A percentile compares a stretch with the other conserved stretches of the same genome.
Evolutionary conservation across 2,888 invertebrate genomes (phyloP).

Genomic region (Ennomos fuscantarius): DNA sequence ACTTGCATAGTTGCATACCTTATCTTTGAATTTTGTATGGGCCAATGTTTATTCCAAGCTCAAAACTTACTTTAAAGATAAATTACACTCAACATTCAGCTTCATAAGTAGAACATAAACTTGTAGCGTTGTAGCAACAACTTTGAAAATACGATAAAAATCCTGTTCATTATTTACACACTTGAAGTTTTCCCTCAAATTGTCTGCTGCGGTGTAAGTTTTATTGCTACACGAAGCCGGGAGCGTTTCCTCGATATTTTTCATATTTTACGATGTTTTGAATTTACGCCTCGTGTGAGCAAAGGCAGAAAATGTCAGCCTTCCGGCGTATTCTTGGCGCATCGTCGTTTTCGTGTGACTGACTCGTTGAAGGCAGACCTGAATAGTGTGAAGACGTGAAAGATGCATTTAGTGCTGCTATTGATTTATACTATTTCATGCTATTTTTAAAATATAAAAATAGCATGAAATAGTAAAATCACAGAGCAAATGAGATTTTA

Average conservation of each 20-base stretch:
- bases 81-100: slow-evolving; percentile 16
- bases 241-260: slow-evolving; percentile 66
- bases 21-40: background rate
- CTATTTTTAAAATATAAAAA: too few species aligned
- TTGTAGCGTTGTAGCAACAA: slow-evolving; percentile 24
- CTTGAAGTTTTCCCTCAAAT: slow-evolving; percentile 51
- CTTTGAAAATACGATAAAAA: slow-evolving; percentile 34
- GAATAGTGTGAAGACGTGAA: slow-evolving; percentile 15
- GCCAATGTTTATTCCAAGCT: slow-evolving; percentile 11
- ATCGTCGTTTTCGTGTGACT: slow-evolving; percentile 27
- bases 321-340: slow-evolving; percentile 36
- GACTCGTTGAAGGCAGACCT: slow-evolving; percentile 12
- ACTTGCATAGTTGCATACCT: too few species aligned
- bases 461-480: slow-evolving; percentile 38
- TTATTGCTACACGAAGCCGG: slow-evolving; percentile 54
- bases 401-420: slow-evolving; percentile 20
- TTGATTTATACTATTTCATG: too few species aligned
- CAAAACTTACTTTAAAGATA: slow-evolving; percentile 19
- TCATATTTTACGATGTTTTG: slow-evolving; percentile 81
- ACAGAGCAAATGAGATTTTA: too few species aligned
- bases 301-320: slow-evolving; percentile 28
- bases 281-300: slow-evolving; percentile 68
- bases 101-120: slow-evolving; percentile 26
- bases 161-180: slow-evolving; percentile 38
- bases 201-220: slow-evolving; percentile 54